phyloP scores from a whole-genome alignment of 1,140 invertebrate genomes.

The Musca vetustissima region DNA sequence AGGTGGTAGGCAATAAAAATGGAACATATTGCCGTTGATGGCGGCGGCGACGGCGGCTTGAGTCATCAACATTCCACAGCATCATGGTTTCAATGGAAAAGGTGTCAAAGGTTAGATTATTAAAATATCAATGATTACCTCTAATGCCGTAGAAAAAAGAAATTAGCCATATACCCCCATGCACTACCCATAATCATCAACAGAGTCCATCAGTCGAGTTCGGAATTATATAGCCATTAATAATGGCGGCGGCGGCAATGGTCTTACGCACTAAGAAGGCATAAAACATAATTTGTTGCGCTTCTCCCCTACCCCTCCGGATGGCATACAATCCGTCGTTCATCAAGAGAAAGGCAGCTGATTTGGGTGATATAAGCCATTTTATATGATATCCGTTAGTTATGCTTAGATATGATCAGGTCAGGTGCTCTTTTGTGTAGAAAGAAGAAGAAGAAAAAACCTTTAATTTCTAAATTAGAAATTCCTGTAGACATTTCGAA shows the following conservation, averaged over 20 bases:
- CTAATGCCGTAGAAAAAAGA: neutral
- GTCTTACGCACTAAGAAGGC: neutral
- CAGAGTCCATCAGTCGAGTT: too few relatives aligned
- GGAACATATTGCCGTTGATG: slow-evolving; percentile 14
- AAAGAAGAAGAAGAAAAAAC: neutral
- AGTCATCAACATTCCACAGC: neutral
- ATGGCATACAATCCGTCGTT: too few relatives aligned
- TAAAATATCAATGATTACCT: neutral
- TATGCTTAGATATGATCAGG: slow-evolving; percentile 7
- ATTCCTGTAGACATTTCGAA: neutral
- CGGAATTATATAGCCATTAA: slow-evolving; percentile 7
- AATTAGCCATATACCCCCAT: neutral
- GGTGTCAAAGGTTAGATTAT: neutral
- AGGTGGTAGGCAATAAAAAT: slow-evolving; percentile 16
- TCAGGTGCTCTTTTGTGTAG: slow-evolving; percentile 6
- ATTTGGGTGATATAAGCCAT: slow-evolving; percentile 3
- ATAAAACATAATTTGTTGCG: slow-evolving; percentile 14
- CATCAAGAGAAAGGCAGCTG: neutral
- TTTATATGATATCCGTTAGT: neutral
- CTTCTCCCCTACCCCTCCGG: neutral
- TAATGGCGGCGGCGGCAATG: neutral
- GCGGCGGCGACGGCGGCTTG: too few relatives aligned
- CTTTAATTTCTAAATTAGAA: slow-evolving; percentile 17
- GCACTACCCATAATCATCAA: too few relatives aligned
- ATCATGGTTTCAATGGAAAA: neutral